Evolutionary conservation across 1,140 invertebrate species (phyloP).

Genomic region (Drosophila navojoa): DNA sequence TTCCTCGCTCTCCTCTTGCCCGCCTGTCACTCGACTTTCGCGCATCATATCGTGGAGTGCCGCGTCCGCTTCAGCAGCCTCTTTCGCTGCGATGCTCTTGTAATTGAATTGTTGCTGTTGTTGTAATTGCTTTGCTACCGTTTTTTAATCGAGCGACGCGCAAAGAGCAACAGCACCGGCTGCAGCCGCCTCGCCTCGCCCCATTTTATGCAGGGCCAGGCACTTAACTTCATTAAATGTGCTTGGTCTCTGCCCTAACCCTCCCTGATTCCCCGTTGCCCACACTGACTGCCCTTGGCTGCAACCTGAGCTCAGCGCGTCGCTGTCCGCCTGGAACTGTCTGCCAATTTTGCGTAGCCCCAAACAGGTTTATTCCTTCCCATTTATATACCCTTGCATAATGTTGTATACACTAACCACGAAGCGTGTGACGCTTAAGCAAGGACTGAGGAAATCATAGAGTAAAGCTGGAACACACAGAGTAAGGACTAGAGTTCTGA

Average conservation of each 20-base stretch:
- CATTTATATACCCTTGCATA: background rate
- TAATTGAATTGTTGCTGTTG: constrained; percentile 82
- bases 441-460: too few relatives aligned
- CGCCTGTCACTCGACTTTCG: constrained; percentile 2
- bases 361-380: constrained; percentile 59
- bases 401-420: background rate
- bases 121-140: constrained; percentile 82
- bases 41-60: constrained; percentile 51
- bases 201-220: constrained; percentile 6
- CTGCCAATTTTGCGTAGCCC: constrained; percentile 56
- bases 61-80: constrained; percentile 21
- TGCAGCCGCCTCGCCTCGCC: background rate
- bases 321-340: constrained; percentile 12
- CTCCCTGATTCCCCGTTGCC: background rate
- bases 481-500: background rate
- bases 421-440: background rate
- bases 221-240: constrained; percentile 66
- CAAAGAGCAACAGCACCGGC: constrained; percentile 33
- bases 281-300: background rate
- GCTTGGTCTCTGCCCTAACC: background rate
- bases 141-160: constrained; percentile 67
- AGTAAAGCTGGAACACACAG: too few relatives aligned
- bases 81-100: constrained; percentile 31
- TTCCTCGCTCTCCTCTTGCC: background rate
- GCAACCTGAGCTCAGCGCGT: background rate